Percentiles rank a stretch among this genome's conserved stretches.
Evolutionary conservation across 2,888 invertebrate genomes (phyloP).

Genomic region (Habrosyne pyritoides): DNA sequence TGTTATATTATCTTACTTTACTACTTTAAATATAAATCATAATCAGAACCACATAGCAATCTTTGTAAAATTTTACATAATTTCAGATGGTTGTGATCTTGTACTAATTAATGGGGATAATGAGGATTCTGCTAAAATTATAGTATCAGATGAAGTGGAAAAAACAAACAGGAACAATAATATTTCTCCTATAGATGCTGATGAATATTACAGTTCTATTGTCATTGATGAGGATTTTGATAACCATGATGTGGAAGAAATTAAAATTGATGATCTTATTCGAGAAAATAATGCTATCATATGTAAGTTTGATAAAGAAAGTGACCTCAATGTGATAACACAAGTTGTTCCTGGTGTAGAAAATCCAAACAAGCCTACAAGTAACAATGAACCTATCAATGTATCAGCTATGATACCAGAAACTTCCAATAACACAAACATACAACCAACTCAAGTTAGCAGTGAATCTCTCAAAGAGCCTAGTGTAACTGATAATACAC

Average conservation of each 20-base stretch:
- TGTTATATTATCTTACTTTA: neutral
- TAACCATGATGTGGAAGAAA: conserved; percentile 29
- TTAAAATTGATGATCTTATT: conserved; percentile 51
- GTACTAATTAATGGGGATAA: conserved; percentile 30
- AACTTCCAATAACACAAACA: neutral
- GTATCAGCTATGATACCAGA: neutral
- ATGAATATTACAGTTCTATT: conserved; percentile 23
- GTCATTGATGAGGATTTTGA: conserved; percentile 16
- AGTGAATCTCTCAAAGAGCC: neutral
- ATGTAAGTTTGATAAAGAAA: conserved; percentile 24
- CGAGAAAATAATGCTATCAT: conserved; percentile 43
- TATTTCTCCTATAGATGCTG: conserved; percentile 19
- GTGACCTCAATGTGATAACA: conserved; percentile 22
- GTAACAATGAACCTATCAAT: neutral
- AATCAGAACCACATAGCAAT: too few relatives aligned
- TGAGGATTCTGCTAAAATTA: conserved; percentile 11
- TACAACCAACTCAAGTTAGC: neutral
- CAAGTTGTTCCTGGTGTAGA: conserved; percentile 19
- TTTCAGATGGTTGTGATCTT: conserved; percentile 7
- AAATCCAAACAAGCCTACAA: neutral
- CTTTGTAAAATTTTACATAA: neutral
- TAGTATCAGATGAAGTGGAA: neutral
- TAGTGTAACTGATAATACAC: neutral
- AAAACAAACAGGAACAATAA: conserved; percentile 6
- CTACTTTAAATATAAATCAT: too few relatives aligned